A percentile compares a stretch with the other conserved stretches of the same genome.
phyloP scores from a whole-genome alignment of 2,113 vertebrate species.

The Arvicanthis niloticus region DNA sequence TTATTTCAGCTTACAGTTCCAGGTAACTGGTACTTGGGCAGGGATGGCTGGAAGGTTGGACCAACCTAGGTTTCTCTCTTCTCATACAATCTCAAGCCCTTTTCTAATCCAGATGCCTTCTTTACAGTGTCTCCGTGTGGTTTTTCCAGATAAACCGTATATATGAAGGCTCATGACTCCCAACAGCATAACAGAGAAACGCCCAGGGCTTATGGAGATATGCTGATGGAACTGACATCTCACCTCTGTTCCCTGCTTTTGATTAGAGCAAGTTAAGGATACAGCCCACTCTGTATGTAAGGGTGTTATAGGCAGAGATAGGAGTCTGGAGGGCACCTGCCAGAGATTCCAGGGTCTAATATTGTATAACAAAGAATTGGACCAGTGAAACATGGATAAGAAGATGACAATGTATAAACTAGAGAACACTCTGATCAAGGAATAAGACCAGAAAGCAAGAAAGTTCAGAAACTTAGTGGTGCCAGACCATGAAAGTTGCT shows the following conservation, averaged over 20 bases:
- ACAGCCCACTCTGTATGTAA: neutral
- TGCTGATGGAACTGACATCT: neutral
- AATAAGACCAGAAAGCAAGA: neutral
- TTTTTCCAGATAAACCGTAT: conserved; percentile 8
- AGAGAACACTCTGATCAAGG: neutral
- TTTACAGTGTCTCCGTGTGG: neutral
- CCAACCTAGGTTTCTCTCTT: neutral
- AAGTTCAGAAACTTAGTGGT: neutral
- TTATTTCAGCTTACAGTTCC: no score
- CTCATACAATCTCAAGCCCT: neutral
- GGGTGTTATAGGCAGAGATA: neutral
- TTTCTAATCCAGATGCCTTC: neutral
- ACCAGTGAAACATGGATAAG: neutral
- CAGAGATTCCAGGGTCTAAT: neutral
- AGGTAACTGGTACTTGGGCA: neutral
- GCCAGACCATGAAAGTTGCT: neutral
- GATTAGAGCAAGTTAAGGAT: neutral
- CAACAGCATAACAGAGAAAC: neutral
- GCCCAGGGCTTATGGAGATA: neutral
- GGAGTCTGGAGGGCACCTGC: neutral
- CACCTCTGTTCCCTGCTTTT: neutral
- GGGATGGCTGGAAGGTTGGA: neutral
- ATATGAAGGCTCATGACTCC: neutral
- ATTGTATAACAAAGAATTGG: neutral
- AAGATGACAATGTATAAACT: neutral